These are phyloP conservation scores for Triops longicaudatus DNA, from an alignment of 1,140 invertebrate genomes.

Conservation along the genomic window DNA sequence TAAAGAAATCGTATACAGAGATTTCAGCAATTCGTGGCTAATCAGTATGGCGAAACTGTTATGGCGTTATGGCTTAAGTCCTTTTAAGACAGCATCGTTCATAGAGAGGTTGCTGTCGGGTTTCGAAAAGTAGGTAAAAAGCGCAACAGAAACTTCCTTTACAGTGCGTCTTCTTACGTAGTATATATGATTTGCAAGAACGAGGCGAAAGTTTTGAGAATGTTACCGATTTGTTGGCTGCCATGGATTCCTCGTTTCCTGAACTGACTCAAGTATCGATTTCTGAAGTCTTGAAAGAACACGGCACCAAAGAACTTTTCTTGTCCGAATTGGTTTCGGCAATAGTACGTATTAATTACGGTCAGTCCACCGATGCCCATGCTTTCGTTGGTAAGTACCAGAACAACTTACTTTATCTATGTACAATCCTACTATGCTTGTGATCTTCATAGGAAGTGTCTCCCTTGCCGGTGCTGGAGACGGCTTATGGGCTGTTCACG, in stretches of 20 bases:
- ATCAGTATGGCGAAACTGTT: slow-evolving; percentile 44
- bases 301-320: slow-evolving; percentile 42
- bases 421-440: slow-evolving; percentile 21
- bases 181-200: slow-evolving; percentile 51
- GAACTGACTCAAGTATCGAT: slow-evolving; percentile 43
- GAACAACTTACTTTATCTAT: slow-evolving; percentile 17
- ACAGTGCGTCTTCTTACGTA: slow-evolving; percentile 33
- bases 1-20: slow-evolving; percentile 45
- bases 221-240: slow-evolving; percentile 44
- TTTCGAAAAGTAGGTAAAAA: slow-evolving; percentile 40
- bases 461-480: slow-evolving; percentile 48
- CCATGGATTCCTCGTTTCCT: slow-evolving; percentile 46
- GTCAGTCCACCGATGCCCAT: slow-evolving; percentile 50
- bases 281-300: slow-evolving; percentile 39
- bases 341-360: slow-evolving; percentile 52
- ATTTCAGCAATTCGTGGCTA: slow-evolving; percentile 41
- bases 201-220: slow-evolving; percentile 44
- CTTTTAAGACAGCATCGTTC: slow-evolving; percentile 42
- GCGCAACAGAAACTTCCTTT: no score
- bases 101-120: slow-evolving; percentile 38
- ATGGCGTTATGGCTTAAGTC: slow-evolving; percentile 49
- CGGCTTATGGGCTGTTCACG: slow-evolving; percentile 51
- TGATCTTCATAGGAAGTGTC: slow-evolving; percentile 39
- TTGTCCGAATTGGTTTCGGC: slow-evolving; percentile 51
- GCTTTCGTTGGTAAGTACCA: slow-evolving; percentile 50